phyloP scores from a whole-genome alignment of 2,113 vertebrate genomes.

The Catagonus wagneri region DNA sequence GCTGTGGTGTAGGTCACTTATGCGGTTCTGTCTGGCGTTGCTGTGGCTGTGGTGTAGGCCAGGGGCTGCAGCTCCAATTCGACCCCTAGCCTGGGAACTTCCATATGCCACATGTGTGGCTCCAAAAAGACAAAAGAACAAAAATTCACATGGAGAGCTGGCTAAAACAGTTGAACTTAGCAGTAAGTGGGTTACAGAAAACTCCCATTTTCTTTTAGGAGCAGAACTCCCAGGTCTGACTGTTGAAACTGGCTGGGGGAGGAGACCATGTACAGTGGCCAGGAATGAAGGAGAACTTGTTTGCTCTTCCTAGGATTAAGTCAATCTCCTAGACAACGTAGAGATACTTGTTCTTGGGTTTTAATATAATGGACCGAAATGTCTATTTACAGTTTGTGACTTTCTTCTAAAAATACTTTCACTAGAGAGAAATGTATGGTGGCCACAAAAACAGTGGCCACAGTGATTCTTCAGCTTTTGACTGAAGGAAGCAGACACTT shows the following conservation, averaged over 20 bases:
- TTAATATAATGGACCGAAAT: background rate
- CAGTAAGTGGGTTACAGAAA: background rate
- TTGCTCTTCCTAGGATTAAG: background rate
- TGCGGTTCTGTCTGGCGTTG: no score
- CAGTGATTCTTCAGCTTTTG: background rate
- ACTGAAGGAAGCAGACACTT: background rate
- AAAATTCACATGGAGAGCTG: background rate
- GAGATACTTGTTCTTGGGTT: background rate
- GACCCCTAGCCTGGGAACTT: no score
- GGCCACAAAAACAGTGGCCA: background rate
- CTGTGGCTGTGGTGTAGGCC: no score
- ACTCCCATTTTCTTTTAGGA: background rate
- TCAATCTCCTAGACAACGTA: background rate
- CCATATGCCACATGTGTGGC: no score
- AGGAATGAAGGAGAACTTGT: background rate
- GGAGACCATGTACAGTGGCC: fast-evolving
- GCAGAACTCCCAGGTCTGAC: background rate
- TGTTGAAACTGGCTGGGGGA: background rate
- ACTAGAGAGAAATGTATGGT: background rate
- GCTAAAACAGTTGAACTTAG: background rate
- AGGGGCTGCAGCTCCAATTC: no score
- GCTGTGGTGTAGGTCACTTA: no score
- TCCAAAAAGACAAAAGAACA: background rate
- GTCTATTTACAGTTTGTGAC: background rate
- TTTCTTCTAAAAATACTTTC: conserved; percentile 55